phyloP scores from a whole-genome alignment of 2,113 vertebrate genomes.

The Varanus komodoensis region DNA sequence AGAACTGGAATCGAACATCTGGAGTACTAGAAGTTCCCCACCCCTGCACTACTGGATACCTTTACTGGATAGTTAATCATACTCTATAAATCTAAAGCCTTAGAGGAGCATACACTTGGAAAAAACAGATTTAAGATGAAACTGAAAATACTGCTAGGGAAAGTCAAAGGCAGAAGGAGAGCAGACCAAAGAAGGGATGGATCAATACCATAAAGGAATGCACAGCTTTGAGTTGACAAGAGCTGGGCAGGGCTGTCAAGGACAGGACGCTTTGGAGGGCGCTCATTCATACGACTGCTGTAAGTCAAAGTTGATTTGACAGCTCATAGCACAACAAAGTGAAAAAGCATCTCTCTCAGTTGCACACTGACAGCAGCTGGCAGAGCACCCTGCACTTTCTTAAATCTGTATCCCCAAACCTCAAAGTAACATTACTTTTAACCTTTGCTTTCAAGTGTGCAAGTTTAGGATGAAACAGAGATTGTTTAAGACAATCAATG shows the following conservation, averaged over 20 bases:
- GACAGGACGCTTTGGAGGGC: too few species aligned
- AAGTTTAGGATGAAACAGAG: background rate
- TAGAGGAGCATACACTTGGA: slow-evolving; percentile 20
- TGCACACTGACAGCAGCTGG: background rate
- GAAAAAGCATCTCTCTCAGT: slow-evolving; percentile 37
- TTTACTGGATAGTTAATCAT: slow-evolving; percentile 30
- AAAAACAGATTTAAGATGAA: slow-evolving; percentile 43
- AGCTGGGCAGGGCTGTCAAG: too few species aligned
- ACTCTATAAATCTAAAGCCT: slow-evolving; percentile 25
- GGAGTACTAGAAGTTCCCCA: too few species aligned
- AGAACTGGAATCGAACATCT: too few species aligned
- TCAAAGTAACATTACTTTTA: background rate
- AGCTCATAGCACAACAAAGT: background rate
- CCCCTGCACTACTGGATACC: background rate
- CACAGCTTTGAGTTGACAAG: too few species aligned
- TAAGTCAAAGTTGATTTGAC: too few species aligned
- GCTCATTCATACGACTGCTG: too few species aligned
- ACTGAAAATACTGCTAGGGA: background rate
- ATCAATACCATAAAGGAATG: too few species aligned
- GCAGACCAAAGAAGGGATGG: too few species aligned
- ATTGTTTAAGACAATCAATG: background rate
- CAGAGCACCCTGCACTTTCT: background rate
- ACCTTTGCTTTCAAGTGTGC: background rate
- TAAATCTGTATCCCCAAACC: background rate
- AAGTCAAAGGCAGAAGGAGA: too few species aligned